Conservation (phyloP, 2,113 vertebrate genomes). For the Dascyllus trimaculatus region DNA sequence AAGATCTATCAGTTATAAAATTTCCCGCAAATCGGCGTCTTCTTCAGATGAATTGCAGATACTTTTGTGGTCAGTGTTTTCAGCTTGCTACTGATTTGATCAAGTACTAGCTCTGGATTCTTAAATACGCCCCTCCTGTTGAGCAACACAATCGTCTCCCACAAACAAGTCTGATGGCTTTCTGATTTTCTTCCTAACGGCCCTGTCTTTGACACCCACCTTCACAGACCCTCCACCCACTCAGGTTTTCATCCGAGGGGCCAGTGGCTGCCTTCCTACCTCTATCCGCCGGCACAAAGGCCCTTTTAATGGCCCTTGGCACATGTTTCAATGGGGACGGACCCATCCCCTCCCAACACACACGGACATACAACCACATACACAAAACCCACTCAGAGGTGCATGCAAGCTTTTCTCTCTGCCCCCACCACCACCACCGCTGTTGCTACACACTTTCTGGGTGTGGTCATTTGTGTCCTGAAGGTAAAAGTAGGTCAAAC, state of each 20-base stretch:
- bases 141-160: constrained; percentile 64
- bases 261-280: constrained; percentile 76
- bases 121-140: constrained; percentile 35
- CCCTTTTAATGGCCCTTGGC: constrained; percentile 76
- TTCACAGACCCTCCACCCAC: constrained; percentile 70
- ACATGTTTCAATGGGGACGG: constrained; percentile 67
- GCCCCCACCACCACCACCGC: background rate
- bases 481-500: constrained; percentile 25
- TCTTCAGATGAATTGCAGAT: no score
- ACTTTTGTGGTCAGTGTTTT: background rate
- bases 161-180: constrained; percentile 82
- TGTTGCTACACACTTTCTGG: background rate
- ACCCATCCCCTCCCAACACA: constrained; percentile 46
- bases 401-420: constrained; percentile 3
- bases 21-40: no score
- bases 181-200: constrained; percentile 76
- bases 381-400: constrained; percentile 22
- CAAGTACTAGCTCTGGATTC: constrained; percentile 7
- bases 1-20: no score
- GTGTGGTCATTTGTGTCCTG: constrained; percentile 14
- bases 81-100: constrained; percentile 13
- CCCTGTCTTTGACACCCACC: constrained; percentile 77
- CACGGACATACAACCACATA: constrained; percentile 19
- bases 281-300: constrained; percentile 79
- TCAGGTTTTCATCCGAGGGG: constrained; percentile 63